A percentile compares a stretch with the other conserved stretches of the same genome.
Conservation (phyloP, 2,888 invertebrate genomes). For the Drosophila neutralis region DNA sequence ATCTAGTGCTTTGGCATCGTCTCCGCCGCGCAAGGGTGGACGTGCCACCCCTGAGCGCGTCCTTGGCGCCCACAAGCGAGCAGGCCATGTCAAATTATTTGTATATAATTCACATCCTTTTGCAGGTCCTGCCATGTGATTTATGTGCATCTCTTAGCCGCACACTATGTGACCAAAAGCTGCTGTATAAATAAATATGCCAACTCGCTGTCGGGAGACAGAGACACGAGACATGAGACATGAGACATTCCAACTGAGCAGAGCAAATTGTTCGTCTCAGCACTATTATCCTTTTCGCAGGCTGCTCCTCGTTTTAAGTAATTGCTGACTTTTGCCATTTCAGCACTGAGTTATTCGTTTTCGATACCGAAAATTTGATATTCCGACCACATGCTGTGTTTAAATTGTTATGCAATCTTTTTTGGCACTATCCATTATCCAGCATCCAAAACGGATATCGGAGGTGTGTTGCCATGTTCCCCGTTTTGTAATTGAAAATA, state of each 20-base stretch:
- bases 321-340: conserved; percentile 76
- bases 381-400: conserved; percentile 84
- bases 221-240: conserved; percentile 1
- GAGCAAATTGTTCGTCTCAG: conserved; percentile 74
- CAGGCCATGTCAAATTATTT: conserved; percentile 78
- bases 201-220: conserved; percentile 31
- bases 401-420: conserved; percentile 78
- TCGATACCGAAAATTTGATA: conserved; percentile 83
- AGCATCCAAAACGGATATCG: conserved; percentile 11
- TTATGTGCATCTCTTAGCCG: conserved; percentile 64
- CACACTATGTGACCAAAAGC: conserved; percentile 46
- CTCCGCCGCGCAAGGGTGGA: conserved; percentile 29
- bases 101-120: conserved; percentile 81
- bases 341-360: conserved; percentile 73
- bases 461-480: conserved; percentile 29
- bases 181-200: conserved; percentile 68
- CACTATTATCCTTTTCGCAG: conserved; percentile 75
- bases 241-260: conserved; percentile 57
- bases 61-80: conserved; percentile 40
- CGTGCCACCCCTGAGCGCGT: conserved; percentile 23
- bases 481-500: conserved; percentile 68
- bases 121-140: conserved; percentile 65
- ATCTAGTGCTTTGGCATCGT: conserved; percentile 67
- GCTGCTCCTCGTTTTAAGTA: conserved; percentile 67
- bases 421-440: conserved; percentile 31